Percentiles rank a stretch among this genome's conserved stretches.
Evolutionary conservation across 1,140 invertebrate species (phyloP).

Genomic region (Nilaparvata lugens): DNA sequence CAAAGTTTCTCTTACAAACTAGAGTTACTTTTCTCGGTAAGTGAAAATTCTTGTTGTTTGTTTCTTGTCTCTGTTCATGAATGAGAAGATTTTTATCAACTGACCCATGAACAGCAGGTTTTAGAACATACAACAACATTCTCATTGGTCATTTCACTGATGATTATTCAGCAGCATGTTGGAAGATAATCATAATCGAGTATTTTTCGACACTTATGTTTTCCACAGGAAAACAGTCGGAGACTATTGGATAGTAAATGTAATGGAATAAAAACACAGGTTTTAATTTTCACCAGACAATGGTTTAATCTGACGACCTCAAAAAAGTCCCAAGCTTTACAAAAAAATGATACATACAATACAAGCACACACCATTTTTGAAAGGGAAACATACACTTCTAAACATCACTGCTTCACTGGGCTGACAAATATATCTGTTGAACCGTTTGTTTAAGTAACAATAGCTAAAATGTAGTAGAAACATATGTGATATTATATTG

Average conservation of each 20-base stretch:
- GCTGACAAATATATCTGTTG: conserved; percentile 16
- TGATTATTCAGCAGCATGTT: too few relatives aligned
- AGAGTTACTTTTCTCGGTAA: not conserved
- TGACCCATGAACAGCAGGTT: not conserved
- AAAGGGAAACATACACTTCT: conserved; percentile 21
- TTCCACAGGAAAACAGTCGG: too few relatives aligned
- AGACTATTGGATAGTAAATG: not conserved
- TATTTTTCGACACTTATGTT: too few relatives aligned
- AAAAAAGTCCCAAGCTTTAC: conserved; percentile 49
- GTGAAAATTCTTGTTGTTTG: not conserved
- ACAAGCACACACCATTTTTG: conserved; percentile 28
- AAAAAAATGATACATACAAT: conserved; percentile 33
- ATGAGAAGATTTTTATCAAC: not conserved
- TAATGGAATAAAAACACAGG: conserved; percentile 2
- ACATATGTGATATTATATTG: conserved; percentile 10
- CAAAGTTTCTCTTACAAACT: not conserved
- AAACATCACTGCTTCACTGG: conserved; percentile 8
- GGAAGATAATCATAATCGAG: too few relatives aligned
- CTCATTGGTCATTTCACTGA: not conserved
- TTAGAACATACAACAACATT: not conserved
- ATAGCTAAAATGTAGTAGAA: conserved; percentile 18
- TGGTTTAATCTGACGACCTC: conserved; percentile 57
- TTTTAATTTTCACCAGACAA: conserved; percentile 49
- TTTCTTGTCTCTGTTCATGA: not conserved
- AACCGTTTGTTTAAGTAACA: conserved; percentile 17